These are phyloP conservation scores for Cantharis rufa DNA, from an alignment of 2,888 invertebrate genomes.

Conservation along the genomic window DNA sequence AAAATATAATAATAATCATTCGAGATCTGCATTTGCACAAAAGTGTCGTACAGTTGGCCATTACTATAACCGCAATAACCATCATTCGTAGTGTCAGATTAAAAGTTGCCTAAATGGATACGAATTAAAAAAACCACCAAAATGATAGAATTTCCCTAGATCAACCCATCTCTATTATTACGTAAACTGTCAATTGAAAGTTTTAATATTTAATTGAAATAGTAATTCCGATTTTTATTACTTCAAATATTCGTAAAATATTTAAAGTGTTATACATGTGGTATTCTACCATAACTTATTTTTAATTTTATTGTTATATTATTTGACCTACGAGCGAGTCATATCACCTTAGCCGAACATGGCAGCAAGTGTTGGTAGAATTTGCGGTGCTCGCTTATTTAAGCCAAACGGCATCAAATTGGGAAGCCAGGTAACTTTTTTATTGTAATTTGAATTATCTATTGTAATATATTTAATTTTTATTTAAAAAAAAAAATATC, in stretches of 20 bases:
- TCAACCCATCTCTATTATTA: constrained; percentile 34
- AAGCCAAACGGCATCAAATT: constrained; percentile 71
- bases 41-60: neutral
- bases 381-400: constrained; percentile 82
- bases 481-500: neutral
- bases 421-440: constrained; percentile 70
- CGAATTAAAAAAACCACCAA: neutral
- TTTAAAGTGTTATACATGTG: neutral
- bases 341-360: constrained; percentile 64
- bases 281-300: neutral
- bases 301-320: neutral
- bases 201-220: constrained; percentile 16
- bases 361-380: constrained; percentile 86
- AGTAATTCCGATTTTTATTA: neutral
- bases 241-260: neutral
- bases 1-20: neutral
- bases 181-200: constrained; percentile 50
- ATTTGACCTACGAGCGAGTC: neutral
- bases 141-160: constrained; percentile 6
- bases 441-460: neutral
- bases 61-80: too few species aligned
- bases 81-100: neutral
- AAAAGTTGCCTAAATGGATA: neutral
- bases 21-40: neutral
- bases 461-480: neutral